phyloP scores from a whole-genome alignment of 1,140 invertebrate species.

The Leptoteleia sp. region DNA sequence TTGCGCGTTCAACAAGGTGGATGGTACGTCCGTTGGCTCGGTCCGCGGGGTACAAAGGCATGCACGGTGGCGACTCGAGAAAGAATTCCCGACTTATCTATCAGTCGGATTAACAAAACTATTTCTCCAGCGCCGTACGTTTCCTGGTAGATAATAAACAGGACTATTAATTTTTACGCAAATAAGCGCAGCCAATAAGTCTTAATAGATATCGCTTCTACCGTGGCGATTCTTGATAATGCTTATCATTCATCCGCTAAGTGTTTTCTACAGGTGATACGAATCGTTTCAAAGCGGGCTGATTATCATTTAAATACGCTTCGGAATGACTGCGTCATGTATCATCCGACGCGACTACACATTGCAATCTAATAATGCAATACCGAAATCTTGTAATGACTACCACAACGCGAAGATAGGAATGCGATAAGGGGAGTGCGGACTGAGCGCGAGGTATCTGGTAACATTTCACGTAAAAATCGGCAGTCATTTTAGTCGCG shows the following conservation, averaged over 20 bases:
- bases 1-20: not conserved
- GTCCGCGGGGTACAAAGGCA: no score
- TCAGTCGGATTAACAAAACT: no score
- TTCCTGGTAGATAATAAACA: constrained; percentile 41
- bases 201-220: constrained; percentile 27
- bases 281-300: constrained; percentile 35
- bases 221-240: constrained; percentile 39
- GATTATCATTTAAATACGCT: constrained; percentile 55
- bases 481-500: constrained; percentile 39
- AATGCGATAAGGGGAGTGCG: constrained; percentile 42
- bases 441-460: constrained; percentile 32
- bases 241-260: constrained; percentile 48
- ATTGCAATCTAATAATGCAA: constrained; percentile 47
- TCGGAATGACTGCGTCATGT: constrained; percentile 26
- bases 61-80: no score
- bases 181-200: constrained; percentile 8
- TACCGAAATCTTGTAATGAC: constrained; percentile 62
- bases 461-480: constrained; percentile 39
- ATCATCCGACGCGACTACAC: constrained; percentile 40
- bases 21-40: no score
- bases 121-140: not conserved
- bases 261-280: constrained; percentile 54
- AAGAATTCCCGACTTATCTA: no score
- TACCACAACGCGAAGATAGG: constrained; percentile 40
- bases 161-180: constrained; percentile 32